Evolutionary conservation across 1,140 invertebrate genomes (phyloP).

Genomic region (Scaptomyza graminum): DNA sequence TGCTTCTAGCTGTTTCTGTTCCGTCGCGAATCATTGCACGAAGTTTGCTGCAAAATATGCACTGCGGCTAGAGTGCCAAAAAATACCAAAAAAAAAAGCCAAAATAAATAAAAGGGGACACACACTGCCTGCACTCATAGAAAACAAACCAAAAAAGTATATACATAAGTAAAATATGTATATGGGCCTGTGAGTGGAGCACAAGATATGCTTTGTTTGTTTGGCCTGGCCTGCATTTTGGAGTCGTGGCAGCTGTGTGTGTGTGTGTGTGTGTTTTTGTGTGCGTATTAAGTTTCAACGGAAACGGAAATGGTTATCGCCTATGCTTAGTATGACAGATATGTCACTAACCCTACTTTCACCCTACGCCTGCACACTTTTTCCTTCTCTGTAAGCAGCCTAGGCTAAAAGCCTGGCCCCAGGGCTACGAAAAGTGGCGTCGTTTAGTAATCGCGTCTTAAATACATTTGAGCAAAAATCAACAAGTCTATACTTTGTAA

Average conservation of each 20-base stretch:
- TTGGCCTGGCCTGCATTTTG: not conserved
- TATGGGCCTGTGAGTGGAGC: not conserved
- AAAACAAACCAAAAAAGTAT: not conserved
- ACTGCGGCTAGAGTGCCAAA: constrained; percentile 33
- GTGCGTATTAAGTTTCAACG: constrained; percentile 41
- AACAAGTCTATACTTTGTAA: too few relatives aligned
- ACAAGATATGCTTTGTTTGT: not conserved
- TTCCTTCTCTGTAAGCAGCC: not conserved
- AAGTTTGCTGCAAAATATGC: constrained; percentile 36
- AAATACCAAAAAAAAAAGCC: constrained; percentile 1
- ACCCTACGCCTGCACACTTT: not conserved
- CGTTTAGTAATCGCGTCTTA: not conserved
- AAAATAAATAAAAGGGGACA: too few relatives aligned
- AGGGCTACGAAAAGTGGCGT: not conserved
- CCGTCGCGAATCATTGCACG: constrained; percentile 22
- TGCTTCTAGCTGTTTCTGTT: constrained; percentile 32
- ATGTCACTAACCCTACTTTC: constrained; percentile 9
- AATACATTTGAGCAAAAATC: not conserved
- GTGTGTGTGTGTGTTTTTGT: not conserved
- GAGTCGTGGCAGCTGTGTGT: not conserved
- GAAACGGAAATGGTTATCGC: constrained; percentile 40
- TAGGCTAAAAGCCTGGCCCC: constrained; percentile 23
- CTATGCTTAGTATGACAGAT: constrained; percentile 21
- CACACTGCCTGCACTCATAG: too few relatives aligned
- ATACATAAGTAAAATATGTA: too few relatives aligned